phyloP scores from a whole-genome alignment of 2,797 vertebrate genomes.

The Synanceia verrucosa region DNA sequence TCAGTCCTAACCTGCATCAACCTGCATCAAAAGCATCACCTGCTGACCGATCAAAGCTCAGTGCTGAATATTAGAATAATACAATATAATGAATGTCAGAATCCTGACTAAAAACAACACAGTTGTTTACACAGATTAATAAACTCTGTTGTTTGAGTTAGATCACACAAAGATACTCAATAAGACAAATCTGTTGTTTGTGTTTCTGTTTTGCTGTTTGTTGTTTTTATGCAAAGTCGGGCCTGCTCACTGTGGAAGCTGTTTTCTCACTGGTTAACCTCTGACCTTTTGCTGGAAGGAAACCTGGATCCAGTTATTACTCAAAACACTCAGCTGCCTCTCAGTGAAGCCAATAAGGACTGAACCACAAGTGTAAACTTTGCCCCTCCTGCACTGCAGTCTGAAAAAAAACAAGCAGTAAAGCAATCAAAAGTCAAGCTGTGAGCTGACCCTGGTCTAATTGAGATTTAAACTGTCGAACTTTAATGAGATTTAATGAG shows the following conservation, averaged over 20 bases:
- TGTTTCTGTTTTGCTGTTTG: constrained; percentile 35
- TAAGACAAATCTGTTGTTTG: constrained; percentile 17
- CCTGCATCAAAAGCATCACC: background rate
- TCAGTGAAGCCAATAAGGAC: constrained; percentile 31
- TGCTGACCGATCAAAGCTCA: accelerated
- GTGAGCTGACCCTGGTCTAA: constrained; percentile 31
- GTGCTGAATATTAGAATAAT: background rate
- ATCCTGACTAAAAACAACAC: no score
- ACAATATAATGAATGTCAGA: background rate
- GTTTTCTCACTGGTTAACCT: constrained; percentile 58
- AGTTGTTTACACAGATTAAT: no score
- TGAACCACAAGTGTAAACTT: constrained; percentile 14
- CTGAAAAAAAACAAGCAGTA: constrained; percentile 44
- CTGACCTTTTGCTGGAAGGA: constrained; percentile 43
- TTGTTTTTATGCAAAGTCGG: constrained; percentile 58
- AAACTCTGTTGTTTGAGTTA: background rate
- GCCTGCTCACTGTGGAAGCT: constrained; percentile 73
- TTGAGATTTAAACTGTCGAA: constrained; percentile 27
- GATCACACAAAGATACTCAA: background rate
- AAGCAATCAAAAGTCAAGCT: constrained; percentile 12
- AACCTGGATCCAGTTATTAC: constrained; percentile 32
- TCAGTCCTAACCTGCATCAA: background rate
- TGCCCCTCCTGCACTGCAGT: constrained; percentile 34
- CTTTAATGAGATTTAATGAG: constrained; percentile 40
- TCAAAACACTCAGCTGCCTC: constrained; percentile 11